Conservation (phyloP, 1,140 invertebrate genomes). For the Elymnias hypermnestra region DNA sequence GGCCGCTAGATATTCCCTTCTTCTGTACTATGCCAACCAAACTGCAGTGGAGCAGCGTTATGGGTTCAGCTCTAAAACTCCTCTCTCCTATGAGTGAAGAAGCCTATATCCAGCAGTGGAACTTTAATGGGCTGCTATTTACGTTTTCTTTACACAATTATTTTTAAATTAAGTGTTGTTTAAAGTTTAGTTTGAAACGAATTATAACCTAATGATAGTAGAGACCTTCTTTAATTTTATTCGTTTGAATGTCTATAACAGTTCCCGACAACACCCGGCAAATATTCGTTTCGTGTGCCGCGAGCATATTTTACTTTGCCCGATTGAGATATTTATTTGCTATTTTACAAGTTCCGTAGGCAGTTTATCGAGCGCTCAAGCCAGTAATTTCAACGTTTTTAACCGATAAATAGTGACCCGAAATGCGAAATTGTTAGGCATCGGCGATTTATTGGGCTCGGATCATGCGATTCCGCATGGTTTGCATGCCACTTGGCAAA, state of each 20-base stretch:
- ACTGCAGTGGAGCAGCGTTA: too few relatives aligned
- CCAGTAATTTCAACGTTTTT: constrained; percentile 46
- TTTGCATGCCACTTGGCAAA: constrained; percentile 34
- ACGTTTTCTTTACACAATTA: too few relatives aligned
- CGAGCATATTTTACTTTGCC: constrained; percentile 38
- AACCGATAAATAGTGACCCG: constrained; percentile 43
- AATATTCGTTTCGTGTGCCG: constrained; percentile 34
- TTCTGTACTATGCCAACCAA: too few relatives aligned
- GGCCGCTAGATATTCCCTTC: too few relatives aligned
- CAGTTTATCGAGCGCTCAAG: constrained; percentile 29
- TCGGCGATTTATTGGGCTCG: constrained; percentile 36
- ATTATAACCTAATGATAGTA: too few relatives aligned
- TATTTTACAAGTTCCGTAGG: constrained; percentile 53
- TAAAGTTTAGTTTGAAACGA: too few relatives aligned
- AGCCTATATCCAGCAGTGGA: too few relatives aligned
- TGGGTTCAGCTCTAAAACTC: too few relatives aligned
- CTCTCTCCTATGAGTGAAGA: too few relatives aligned
- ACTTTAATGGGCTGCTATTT: too few relatives aligned
- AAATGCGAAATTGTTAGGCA: constrained; percentile 43
- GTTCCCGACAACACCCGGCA: neutral
- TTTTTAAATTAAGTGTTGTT: too few relatives aligned
- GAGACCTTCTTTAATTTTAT: too few relatives aligned
- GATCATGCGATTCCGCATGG: constrained; percentile 37
- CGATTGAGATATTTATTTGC: constrained; percentile 60
- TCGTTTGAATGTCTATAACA: neutral